Conservation (phyloP, 2,113 vertebrate genomes). For the Chloebia gouldiae region DNA sequence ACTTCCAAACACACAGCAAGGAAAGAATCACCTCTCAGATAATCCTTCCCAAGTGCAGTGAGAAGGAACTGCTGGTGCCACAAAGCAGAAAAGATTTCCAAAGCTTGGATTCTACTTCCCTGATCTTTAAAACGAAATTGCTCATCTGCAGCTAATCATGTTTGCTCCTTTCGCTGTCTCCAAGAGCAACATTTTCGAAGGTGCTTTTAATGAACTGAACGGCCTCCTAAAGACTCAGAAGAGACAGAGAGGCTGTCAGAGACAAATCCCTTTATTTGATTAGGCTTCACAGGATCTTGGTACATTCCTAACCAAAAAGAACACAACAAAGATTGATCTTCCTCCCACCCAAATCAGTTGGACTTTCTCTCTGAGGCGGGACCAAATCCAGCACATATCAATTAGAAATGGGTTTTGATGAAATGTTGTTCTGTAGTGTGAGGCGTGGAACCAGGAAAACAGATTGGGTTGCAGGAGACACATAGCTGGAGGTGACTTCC, state of each 20-base stretch:
- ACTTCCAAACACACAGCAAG: background rate
- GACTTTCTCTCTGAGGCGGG: background rate
- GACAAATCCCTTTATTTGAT: slow-evolving; percentile 6
- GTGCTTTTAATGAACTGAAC: slow-evolving; percentile 23
- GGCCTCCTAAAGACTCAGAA: background rate
- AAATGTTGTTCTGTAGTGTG: background rate
- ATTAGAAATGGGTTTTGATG: slow-evolving; percentile 20
- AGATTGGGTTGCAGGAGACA: background rate
- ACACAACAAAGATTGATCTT: background rate
- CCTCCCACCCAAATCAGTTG: background rate
- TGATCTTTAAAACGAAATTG: background rate
- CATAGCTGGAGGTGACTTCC: background rate
- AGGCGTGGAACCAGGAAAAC: background rate
- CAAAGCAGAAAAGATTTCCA: background rate
- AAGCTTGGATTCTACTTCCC: background rate
- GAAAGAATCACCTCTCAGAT: background rate
- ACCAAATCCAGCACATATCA: background rate
- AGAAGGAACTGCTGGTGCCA: background rate
- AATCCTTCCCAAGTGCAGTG: background rate
- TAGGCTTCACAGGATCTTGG: background rate
- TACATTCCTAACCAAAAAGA: background rate
- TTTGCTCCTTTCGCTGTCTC: background rate
- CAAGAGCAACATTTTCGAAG: slow-evolving; percentile 36
- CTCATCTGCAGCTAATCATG: slow-evolving; percentile 15
- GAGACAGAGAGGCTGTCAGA: slow-evolving; percentile 7